These are phyloP conservation scores for Mellivora capensis DNA, from an alignment of 2,113 vertebrate genomes.

Conservation along the genomic window DNA sequence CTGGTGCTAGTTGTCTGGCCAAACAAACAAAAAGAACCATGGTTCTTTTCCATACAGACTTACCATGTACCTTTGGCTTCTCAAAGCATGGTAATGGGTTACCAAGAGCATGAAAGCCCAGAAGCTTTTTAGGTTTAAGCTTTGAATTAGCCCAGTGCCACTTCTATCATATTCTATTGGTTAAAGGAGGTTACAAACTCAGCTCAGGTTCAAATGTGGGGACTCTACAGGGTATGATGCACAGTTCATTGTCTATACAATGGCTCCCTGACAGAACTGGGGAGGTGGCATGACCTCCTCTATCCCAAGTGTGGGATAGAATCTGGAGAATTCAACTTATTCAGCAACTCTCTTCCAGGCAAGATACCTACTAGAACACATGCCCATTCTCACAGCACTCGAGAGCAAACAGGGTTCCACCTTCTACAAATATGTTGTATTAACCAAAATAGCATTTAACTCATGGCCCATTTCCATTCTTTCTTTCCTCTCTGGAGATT, in stretches of 20 bases:
- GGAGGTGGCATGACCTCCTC: neutral
- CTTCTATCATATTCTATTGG: neutral
- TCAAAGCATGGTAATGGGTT: neutral
- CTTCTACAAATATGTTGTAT: neutral
- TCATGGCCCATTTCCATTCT: neutral
- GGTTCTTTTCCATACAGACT: neutral
- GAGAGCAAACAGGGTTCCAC: neutral
- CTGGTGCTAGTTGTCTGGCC: neutral
- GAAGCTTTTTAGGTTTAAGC: neutral
- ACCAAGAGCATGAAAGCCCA: neutral
- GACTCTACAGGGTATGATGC: neutral
- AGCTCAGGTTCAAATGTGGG: neutral
- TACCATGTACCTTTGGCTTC: neutral
- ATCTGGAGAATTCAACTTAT: neutral
- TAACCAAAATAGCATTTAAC: neutral
- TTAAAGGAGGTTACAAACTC: neutral
- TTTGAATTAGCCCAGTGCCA: neutral
- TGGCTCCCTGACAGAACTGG: neutral
- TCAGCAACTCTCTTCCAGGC: neutral
- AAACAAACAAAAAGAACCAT: neutral
- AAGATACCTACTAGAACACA: neutral
- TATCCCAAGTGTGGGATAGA: neutral
- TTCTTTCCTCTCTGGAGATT: neutral
- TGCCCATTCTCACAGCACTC: rapidly evolving
- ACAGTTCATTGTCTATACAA: neutral